A percentile compares a stretch with the other conserved stretches of the same genome.
phyloP scores from a whole-genome alignment of 37 sponge, comb jelly and placozoan genomes.

The Eunapius fragilis region DNA sequence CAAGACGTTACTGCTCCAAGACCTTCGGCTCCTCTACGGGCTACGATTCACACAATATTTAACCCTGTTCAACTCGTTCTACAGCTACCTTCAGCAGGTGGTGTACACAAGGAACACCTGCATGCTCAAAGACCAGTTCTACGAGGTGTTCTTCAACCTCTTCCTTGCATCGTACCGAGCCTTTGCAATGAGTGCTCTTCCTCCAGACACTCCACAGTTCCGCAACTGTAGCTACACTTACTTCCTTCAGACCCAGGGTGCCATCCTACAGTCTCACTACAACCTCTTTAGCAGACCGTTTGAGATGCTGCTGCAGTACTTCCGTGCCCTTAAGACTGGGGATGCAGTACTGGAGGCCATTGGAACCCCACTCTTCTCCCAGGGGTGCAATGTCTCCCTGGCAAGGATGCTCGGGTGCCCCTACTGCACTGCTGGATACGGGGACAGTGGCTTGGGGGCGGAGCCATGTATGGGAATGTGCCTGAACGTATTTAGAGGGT shows the following conservation, averaged over 20 bases:
- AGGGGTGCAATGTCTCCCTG: constrained; percentile 30
- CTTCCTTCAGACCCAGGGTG: constrained; percentile 11
- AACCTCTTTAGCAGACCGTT: constrained; percentile 15
- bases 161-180: constrained; percentile 26
- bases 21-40: background rate
- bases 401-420: constrained; percentile 39
- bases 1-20: background rate
- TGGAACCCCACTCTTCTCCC: background rate
- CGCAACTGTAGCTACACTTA: constrained; percentile 31
- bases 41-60: constrained; percentile 2
- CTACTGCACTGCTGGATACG: constrained; percentile 46
- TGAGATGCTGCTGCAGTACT: constrained; percentile 13
- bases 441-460: too few relatives aligned
- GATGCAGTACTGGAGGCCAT: constrained; percentile 8
- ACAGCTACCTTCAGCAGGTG: constrained; percentile 13
- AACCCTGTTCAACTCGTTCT: constrained; percentile 42
- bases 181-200: background rate
- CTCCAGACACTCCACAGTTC: background rate
- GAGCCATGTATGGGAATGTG: constrained; percentile 33
- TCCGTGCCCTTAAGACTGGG: constrained; percentile 19
- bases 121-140: constrained; percentile 6
- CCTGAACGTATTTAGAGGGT: constrained; percentile 55
- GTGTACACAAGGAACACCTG: constrained; percentile 30
- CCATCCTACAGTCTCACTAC: background rate
- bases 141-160: constrained; percentile 47